Evolutionary conservation across 2,113 vertebrate genomes (phyloP).

Genomic region (Mola mola): DNA sequence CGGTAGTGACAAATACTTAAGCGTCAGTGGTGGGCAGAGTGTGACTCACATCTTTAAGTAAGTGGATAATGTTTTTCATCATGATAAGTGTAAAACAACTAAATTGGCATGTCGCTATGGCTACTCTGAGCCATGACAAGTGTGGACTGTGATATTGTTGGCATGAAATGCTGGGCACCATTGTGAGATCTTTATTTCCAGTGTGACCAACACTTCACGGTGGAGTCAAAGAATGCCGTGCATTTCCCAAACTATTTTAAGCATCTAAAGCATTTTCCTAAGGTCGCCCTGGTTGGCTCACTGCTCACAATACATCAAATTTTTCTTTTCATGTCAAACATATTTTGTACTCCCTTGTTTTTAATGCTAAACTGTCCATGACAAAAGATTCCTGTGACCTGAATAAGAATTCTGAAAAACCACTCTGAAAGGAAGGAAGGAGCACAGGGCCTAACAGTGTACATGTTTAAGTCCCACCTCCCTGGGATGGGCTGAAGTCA

Average conservation of each 20-base stretch:
- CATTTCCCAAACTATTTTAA: conserved; percentile 57
- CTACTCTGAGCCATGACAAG: conserved; percentile 17
- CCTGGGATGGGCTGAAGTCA: conserved; percentile 53
- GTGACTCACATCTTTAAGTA: conserved; percentile 31
- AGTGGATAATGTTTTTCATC: conserved; percentile 39
- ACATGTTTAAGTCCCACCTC: conserved; percentile 26
- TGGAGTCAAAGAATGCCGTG: conserved; percentile 55
- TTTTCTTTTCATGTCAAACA: conserved; percentile 13
- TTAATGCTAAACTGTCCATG: neutral
- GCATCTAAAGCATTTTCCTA: conserved; percentile 32
- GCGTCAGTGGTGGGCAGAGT: conserved; percentile 9
- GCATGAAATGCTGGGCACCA: neutral
- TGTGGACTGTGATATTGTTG: conserved; percentile 26
- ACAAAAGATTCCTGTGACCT: conserved; percentile 47
- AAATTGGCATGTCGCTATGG: conserved; percentile 18
- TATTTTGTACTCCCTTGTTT: neutral
- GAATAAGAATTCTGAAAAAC: conserved; percentile 56
- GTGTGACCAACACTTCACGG: conserved; percentile 12
- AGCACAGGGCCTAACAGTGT: conserved; percentile 15
- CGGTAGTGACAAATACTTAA: conserved; percentile 13
- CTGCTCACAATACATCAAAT: neutral
- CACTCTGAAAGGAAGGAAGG: conserved; percentile 57
- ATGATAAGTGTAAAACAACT: conserved; percentile 16
- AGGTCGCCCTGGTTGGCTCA: too few relatives aligned
- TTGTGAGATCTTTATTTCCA: conserved; percentile 26